These are phyloP conservation scores for Caenorhabditis remanei DNA, from an alignment of 1,140 invertebrate genomes.

Conservation along the genomic window DNA sequence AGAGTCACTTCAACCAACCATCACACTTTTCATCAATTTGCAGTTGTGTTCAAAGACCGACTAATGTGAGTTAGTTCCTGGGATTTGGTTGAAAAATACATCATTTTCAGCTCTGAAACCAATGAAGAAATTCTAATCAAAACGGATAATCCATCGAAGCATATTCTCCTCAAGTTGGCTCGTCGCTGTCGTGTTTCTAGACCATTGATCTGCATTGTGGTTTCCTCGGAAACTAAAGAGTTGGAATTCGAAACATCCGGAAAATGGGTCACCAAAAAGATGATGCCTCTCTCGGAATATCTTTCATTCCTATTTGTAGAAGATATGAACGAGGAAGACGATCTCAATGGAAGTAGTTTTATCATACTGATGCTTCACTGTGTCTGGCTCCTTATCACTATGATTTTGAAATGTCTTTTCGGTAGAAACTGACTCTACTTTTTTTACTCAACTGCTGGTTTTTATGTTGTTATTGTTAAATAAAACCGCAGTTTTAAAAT, in stretches of 20 bases:
- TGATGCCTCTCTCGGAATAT: constrained; percentile 5
- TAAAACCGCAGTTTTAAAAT: neutral
- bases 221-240: neutral
- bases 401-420: neutral
- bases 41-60: neutral
- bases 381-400: neutral
- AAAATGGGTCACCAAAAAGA: neutral
- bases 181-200: neutral
- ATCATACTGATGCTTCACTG: neutral
- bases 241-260: neutral
- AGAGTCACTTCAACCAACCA: neutral
- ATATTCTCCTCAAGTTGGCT: constrained; percentile 15
- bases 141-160: neutral
- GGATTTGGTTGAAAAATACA: neutral
- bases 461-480: constrained; percentile 5
- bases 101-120: neutral
- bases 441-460: neutral
- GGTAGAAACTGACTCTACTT: neutral
- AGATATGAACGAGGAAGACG: neutral
- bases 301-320: neutral
- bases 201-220: constrained; percentile 3
- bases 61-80: neutral
- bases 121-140: neutral
- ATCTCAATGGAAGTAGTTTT: neutral
- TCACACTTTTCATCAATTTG: neutral